Evolutionary conservation across 2,888 invertebrate genomes (phyloP).

Genomic region (Cerastis leucographa): DNA sequence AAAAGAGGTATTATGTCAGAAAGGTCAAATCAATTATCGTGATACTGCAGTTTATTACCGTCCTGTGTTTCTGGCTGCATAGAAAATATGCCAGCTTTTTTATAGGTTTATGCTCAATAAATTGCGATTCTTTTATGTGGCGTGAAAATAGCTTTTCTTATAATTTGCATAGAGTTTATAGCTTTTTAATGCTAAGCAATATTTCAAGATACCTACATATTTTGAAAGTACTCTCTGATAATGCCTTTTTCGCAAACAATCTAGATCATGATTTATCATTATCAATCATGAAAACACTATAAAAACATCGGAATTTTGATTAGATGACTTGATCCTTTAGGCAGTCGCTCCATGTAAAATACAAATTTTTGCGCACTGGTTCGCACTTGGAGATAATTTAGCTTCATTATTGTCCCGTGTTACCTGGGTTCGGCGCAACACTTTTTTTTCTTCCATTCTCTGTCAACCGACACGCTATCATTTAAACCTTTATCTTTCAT

Average conservation of each 20-base stretch:
- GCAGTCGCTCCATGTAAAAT: background rate
- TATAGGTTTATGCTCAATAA: conserved; percentile 14
- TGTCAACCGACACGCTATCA: too few species aligned
- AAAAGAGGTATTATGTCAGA: background rate
- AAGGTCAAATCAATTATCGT: conserved; percentile 18
- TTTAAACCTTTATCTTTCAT: too few species aligned
- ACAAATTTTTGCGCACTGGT: background rate
- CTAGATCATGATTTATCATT: conserved; percentile 22
- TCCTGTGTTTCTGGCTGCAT: conserved; percentile 7
- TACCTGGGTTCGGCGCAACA: too few species aligned
- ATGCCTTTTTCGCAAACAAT: conserved; percentile 1
- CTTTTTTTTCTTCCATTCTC: too few species aligned
- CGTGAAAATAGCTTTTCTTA: conserved; percentile 3
- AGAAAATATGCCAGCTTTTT: background rate
- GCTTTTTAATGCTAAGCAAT: conserved; percentile 5
- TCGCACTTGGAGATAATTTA: background rate
- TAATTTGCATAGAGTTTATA: conserved; percentile 10
- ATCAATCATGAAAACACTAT: background rate
- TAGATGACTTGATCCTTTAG: conserved; percentile 11
- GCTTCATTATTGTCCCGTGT: background rate
- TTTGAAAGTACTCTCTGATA: background rate
- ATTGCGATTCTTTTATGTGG: conserved; percentile 4
- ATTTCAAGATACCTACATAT: conserved; percentile 11
- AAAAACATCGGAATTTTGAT: conserved; percentile 36
- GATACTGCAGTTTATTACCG: conserved; percentile 8